phyloP scores from a whole-genome alignment of 2,888 invertebrate genomes.

The Euclidia mi region DNA sequence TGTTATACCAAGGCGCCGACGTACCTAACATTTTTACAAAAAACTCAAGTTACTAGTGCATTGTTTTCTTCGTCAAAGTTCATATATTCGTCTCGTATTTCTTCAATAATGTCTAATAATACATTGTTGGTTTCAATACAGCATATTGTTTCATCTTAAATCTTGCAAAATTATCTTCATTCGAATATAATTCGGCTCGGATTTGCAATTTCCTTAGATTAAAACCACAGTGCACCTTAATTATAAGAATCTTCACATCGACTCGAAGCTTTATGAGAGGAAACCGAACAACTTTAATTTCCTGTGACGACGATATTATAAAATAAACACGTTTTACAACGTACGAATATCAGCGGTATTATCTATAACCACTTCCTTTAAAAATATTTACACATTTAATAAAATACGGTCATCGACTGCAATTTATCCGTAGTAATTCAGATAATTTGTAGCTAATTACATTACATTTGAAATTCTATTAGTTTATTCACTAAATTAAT shows the following conservation, averaged over 20 bases:
- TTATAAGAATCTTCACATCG: constrained; percentile 27
- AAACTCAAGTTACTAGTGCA: constrained; percentile 62
- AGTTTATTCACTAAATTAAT: constrained; percentile 1
- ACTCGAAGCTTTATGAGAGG: constrained; percentile 32
- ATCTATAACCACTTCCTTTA: constrained; percentile 33
- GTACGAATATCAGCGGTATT: constrained; percentile 12
- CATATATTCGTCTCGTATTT: constrained; percentile 20
- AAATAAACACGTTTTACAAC: constrained; percentile 41
- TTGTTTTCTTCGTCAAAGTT: constrained; percentile 58
- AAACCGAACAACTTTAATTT: constrained; percentile 48
- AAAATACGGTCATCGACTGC: constrained; percentile 20
- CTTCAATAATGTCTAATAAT: constrained; percentile 21
- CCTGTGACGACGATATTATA: constrained; percentile 39
- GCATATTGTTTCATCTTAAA: neutral
- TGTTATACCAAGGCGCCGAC: constrained; percentile 36
- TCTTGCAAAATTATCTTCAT: neutral
- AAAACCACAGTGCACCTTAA: constrained; percentile 5
- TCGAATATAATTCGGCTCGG: neutral
- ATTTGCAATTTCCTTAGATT: neutral
- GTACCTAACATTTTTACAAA: constrained; percentile 49
- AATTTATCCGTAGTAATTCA: constrained; percentile 3
- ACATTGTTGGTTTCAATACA: neutral
- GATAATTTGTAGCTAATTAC: neutral
- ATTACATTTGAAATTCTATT: neutral
- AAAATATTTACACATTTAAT: constrained; percentile 11